A percentile compares a stretch with the other conserved stretches of the same genome.
Conservation (phyloP, 2,113 vertebrate genomes). For the Pluvianellus socialis region DNA sequence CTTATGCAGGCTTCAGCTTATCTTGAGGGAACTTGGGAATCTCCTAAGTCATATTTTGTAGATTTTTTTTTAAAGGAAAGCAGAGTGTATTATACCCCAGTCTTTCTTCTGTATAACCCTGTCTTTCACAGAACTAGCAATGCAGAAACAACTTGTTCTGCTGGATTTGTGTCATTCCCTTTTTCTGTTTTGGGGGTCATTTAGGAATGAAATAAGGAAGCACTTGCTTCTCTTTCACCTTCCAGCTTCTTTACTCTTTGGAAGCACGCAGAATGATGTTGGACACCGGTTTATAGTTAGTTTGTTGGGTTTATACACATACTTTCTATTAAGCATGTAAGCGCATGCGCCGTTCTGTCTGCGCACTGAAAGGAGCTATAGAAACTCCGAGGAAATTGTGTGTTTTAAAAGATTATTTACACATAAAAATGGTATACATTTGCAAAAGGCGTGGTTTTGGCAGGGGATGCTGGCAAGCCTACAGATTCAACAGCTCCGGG, state of each 20-base stretch:
- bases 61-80: neutral
- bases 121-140: neutral
- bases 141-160: neutral
- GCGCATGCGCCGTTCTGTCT: neutral
- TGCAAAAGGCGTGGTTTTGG: neutral
- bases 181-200: neutral
- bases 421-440: neutral
- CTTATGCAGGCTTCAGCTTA: neutral
- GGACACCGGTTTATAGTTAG: neutral
- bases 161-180: neutral
- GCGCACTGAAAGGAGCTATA: neutral
- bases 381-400: neutral
- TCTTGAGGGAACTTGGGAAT: neutral
- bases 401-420: neutral
- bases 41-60: neutral
- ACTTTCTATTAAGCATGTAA: neutral
- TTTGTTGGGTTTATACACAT: neutral
- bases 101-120: neutral
- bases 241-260: neutral
- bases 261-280: neutral
- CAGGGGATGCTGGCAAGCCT: rapidly evolving
- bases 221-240: neutral
- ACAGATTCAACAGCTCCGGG: neutral
- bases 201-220: neutral
- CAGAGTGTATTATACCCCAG: neutral